These are phyloP conservation scores for Aethina tumida DNA, from an alignment of 1,140 invertebrate genomes.

Conservation along the genomic window DNA sequence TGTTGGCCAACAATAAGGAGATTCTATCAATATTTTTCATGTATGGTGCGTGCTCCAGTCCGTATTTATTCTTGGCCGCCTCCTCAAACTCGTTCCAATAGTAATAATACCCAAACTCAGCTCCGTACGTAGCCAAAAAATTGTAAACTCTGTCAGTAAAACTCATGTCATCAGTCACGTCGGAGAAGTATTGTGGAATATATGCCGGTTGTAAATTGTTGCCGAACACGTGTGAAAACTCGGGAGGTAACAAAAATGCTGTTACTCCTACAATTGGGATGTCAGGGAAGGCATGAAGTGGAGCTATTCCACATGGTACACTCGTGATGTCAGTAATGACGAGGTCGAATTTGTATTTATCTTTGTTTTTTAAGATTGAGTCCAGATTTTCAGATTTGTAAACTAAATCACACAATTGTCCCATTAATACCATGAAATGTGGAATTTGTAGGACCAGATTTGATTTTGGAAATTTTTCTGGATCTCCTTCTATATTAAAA, in stretches of 20 bases:
- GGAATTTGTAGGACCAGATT: too few species aligned
- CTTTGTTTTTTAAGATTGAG: too few species aligned
- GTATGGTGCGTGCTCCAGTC: background rate
- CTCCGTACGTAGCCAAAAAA: conserved; percentile 5
- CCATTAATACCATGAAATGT: too few species aligned
- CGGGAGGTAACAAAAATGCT: conserved; percentile 5
- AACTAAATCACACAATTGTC: too few species aligned
- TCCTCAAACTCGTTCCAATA: conserved; percentile 1
- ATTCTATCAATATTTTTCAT: background rate
- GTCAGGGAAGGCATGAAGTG: conserved; percentile 3
- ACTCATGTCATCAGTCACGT: conserved; percentile 41
- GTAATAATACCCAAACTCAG: background rate
- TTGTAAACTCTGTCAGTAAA: conserved; percentile 36
- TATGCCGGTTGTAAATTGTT: conserved; percentile 39
- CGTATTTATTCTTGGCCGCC: conserved; percentile 7
- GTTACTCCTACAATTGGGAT: conserved; percentile 2
- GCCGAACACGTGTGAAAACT: conserved; percentile 4
- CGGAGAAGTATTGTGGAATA: conserved; percentile 21
- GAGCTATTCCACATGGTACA: background rate
- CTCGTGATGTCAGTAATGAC: conserved; percentile 2
- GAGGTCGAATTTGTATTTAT: conserved; percentile 11
- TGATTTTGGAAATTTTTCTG: too few species aligned
- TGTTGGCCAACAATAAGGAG: conserved; percentile 33
- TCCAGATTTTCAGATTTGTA: too few species aligned
- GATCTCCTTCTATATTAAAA: too few species aligned